Conservation (phyloP, 2,113 vertebrate species). For the Misgurnus anguillicaudatus region DNA sequence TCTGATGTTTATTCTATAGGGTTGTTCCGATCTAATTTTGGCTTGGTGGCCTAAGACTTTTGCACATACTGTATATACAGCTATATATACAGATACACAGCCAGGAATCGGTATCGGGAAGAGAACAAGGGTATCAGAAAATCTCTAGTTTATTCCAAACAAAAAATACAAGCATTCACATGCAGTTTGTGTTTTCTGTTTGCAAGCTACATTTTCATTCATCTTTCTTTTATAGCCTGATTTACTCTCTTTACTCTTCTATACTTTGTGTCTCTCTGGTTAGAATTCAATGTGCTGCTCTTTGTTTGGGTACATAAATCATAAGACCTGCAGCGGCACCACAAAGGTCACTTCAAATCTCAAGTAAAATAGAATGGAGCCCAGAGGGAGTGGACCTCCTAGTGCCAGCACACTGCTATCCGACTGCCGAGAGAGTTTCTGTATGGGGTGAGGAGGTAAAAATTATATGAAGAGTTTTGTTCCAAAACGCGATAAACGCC, state of each 20-base stretch:
- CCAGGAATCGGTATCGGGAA: no score
- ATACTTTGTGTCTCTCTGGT: slow-evolving; percentile 11
- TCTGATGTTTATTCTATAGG: no score
- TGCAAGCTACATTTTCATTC: background rate
- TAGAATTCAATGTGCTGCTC: slow-evolving; percentile 51
- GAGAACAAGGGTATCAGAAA: no score
- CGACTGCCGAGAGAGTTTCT: background rate
- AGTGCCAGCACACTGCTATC: slow-evolving; percentile 37
- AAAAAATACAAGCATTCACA: background rate
- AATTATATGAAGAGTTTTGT: slow-evolving; percentile 29
- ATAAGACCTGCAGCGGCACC: slow-evolving; percentile 59
- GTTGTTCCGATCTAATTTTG: no score
- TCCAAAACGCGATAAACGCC: no score
- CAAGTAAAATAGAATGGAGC: slow-evolving; percentile 56
- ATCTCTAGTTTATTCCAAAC: background rate
- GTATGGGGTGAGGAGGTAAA: slow-evolving; percentile 29
- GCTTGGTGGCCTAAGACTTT: no score
- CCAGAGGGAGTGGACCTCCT: slow-evolving; percentile 53
- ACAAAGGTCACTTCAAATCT: slow-evolving; percentile 59
- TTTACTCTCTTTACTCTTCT: background rate
- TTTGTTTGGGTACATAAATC: slow-evolving; percentile 60
- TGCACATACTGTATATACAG: no score
- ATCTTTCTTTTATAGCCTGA: background rate
- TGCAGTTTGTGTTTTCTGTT: background rate
- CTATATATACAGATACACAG: no score